These are phyloP conservation scores for Eupsittula cactorum DNA, from an alignment of 2,113 vertebrate species.

Conservation along the genomic window DNA sequence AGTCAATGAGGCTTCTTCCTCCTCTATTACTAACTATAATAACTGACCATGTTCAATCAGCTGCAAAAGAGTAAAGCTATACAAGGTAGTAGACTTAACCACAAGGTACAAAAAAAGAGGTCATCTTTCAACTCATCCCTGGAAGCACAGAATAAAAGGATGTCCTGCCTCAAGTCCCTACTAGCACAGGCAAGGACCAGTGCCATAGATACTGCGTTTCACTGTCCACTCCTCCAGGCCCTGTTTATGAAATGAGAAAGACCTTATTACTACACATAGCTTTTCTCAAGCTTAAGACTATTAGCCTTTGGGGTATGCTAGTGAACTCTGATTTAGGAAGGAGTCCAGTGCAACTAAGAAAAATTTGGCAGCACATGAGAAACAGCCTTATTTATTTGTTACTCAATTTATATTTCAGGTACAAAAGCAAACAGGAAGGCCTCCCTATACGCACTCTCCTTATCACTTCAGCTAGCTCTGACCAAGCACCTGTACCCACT, in stretches of 20 bases:
- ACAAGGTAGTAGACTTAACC: neutral
- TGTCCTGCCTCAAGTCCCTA: neutral
- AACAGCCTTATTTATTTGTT: neutral
- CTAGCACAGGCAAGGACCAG: neutral
- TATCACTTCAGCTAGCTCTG: neutral
- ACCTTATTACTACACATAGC: neutral
- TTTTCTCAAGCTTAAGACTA: neutral
- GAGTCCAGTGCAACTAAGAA: neutral
- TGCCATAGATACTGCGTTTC: accelerated
- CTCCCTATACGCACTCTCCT: neutral
- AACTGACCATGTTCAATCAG: neutral
- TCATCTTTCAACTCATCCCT: neutral
- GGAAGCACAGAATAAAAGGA: neutral
- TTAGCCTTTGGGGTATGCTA: neutral
- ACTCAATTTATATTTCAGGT: neutral
- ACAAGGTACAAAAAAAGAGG: neutral
- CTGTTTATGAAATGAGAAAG: neutral
- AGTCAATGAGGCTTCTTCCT: neutral
- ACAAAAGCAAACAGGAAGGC: neutral
- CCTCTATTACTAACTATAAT: neutral
- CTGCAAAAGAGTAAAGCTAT: neutral
- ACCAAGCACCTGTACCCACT: neutral
- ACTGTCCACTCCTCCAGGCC: neutral
- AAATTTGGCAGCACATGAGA: neutral
- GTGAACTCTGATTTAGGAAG: neutral